phyloP scores from a whole-genome alignment of 2,797 vertebrate species.

The Poecilia gillii region DNA sequence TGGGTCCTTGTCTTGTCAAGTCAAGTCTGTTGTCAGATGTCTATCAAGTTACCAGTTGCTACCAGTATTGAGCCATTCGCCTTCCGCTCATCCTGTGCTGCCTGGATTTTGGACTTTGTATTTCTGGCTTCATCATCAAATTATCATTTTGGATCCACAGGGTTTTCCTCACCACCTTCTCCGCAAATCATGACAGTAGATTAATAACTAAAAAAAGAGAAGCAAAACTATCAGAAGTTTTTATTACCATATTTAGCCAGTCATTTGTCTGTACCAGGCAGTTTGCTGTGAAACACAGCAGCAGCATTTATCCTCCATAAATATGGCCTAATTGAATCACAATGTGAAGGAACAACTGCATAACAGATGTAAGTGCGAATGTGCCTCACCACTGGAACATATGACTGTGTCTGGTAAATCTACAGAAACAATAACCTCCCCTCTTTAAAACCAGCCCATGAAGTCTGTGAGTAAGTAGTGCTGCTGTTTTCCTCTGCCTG shows the following conservation, averaged over 20 bases:
- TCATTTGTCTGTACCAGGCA: background rate
- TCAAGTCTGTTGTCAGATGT: no score
- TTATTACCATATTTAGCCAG: background rate
- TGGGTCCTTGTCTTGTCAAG: no score
- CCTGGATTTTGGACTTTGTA: no score
- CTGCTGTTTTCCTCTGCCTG: conserved; percentile 33
- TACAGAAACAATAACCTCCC: conserved; percentile 26
- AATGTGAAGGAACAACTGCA: background rate
- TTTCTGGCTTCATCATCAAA: no score
- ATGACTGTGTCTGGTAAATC: conserved; percentile 4
- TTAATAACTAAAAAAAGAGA: background rate
- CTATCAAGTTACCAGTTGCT: no score
- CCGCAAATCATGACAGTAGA: no score
- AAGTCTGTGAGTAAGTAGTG: conserved; percentile 53
- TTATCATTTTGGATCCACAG: no score
- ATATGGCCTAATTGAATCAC: conserved; percentile 1
- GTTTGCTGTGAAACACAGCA: background rate
- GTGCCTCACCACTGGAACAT: background rate
- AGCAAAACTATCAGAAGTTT: background rate
- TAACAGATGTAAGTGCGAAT: background rate
- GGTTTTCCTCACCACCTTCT: no score
- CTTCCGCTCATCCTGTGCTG: no score
- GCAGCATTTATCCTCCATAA: background rate
- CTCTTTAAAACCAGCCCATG: conserved; percentile 44
- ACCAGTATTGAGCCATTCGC: no score